phyloP scores from a whole-genome alignment of 2,113 vertebrate species.

The Rutilus rutilus region DNA sequence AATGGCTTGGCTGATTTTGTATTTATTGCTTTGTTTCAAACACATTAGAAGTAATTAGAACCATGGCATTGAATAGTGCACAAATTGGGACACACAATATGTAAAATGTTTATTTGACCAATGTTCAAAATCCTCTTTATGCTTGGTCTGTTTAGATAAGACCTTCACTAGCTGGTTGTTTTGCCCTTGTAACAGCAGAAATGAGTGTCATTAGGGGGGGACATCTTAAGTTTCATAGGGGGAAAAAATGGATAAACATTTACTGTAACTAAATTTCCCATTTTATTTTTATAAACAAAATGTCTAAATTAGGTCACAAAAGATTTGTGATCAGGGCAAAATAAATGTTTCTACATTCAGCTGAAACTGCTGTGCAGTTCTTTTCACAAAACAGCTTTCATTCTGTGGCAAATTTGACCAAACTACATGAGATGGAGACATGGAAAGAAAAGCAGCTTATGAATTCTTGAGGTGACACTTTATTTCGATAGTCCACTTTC shows the following conservation, averaged over 20 bases:
- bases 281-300: background rate
- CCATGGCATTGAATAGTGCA: too few relatives aligned
- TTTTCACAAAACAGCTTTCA: background rate
- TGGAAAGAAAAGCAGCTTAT: background rate
- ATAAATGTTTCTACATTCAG: background rate
- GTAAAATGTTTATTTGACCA: background rate
- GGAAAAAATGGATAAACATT: background rate
- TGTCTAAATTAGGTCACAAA: background rate
- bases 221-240: background rate
- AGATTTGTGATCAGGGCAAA: background rate
- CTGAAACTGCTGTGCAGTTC: background rate
- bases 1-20: background rate
- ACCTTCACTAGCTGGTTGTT: background rate
- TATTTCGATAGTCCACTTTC: too few relatives aligned
- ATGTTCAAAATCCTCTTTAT: background rate
- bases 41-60: slow-evolving; percentile 18
- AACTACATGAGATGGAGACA: background rate
- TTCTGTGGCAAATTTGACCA: background rate
- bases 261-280: background rate
- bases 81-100: background rate
- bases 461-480: background rate
- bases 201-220: background rate
- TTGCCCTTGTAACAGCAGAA: background rate
- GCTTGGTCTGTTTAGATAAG: background rate
- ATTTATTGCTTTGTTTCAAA: slow-evolving; percentile 3